Conservation (phyloP, 2,888 invertebrate species). For the Argyresthia goedartella region DNA sequence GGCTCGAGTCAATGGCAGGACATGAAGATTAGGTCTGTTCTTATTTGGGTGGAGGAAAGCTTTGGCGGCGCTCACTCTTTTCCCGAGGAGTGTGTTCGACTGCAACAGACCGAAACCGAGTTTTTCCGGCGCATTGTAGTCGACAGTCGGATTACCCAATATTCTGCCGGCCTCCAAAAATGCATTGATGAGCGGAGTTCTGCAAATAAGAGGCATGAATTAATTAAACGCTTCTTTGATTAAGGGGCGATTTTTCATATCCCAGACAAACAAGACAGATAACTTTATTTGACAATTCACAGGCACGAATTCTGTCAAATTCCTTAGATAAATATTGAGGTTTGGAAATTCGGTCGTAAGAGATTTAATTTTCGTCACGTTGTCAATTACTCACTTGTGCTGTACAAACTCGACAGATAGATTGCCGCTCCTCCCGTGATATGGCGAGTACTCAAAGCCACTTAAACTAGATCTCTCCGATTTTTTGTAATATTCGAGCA, state of each 20-base stretch:
- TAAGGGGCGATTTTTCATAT: too few species aligned
- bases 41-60: conserved; percentile 70
- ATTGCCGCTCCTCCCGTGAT: conserved; percentile 69
- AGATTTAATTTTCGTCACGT: neutral
- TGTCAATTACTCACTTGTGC: conserved; percentile 26
- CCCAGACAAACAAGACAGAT: neutral
- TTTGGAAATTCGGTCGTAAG: too few species aligned
- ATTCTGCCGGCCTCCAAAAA: conserved; percentile 75
- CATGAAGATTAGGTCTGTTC: conserved; percentile 66
- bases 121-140: conserved; percentile 73
- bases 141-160: conserved; percentile 73
- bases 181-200: conserved; percentile 67
- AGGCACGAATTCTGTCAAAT: too few species aligned
- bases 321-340: too few species aligned
- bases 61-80: conserved; percentile 69
- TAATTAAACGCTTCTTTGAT: neutral
- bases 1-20: conserved; percentile 65
- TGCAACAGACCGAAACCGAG: conserved; percentile 74
- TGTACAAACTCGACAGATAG: conserved; percentile 70
- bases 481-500: conserved; percentile 70
- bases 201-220: conserved; percentile 17
- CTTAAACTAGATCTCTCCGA: conserved; percentile 56
- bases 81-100: conserved; percentile 71
- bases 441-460: conserved; percentile 50
- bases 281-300: neutral